These are phyloP conservation scores for Eidolon dupreanum DNA, from an alignment of 2,797 vertebrate genomes.

Conservation along the genomic window DNA sequence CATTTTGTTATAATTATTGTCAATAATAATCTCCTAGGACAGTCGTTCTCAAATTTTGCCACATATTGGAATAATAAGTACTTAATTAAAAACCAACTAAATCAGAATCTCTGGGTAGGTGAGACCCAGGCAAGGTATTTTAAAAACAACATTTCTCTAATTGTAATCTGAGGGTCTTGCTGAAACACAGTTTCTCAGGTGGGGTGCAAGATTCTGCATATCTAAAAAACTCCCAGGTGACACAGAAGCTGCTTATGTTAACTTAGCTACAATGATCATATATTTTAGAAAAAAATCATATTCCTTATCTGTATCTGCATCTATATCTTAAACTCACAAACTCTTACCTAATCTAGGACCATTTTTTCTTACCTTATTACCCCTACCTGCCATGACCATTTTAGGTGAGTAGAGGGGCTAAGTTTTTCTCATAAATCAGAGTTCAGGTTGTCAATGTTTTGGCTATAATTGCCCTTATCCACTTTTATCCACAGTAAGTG, in stretches of 20 bases:
- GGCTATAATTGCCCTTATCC: neutral
- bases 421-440: neutral
- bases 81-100: slow-evolving; percentile 34
- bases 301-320: neutral
- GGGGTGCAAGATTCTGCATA: neutral
- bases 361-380: neutral
- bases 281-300: neutral
- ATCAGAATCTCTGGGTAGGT: neutral
- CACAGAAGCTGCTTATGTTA: neutral
- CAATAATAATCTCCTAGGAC: neutral
- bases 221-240: neutral
- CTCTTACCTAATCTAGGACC: neutral
- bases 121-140: neutral
- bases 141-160: slow-evolving; percentile 12
- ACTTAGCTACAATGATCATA: neutral
- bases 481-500: neutral
- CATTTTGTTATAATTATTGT: neutral
- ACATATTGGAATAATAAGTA: slow-evolving; percentile 38
- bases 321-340: neutral
- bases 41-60: neutral
- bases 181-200: neutral
- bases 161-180: neutral
- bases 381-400: neutral
- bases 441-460: slow-evolving; percentile 7
- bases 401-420: neutral